phyloP scores from a whole-genome alignment of 1,140 invertebrate genomes.

The Papilio aristodemus region DNA sequence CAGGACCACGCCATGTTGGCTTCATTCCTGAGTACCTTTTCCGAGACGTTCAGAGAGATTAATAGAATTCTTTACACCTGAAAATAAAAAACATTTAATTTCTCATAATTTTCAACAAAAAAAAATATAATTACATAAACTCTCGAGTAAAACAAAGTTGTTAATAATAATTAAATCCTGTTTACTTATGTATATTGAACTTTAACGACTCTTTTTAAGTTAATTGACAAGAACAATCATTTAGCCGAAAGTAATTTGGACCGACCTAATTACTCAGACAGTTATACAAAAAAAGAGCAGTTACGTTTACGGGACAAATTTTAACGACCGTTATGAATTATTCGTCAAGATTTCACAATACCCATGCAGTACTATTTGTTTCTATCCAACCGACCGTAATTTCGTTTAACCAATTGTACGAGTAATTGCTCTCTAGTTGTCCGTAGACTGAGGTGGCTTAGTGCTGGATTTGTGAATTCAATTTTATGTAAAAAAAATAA shows the following conservation, averaged over 20 bases:
- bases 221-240: slow-evolving; percentile 14
- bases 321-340: slow-evolving; percentile 31
- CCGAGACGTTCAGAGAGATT: too few relatives aligned
- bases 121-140: not conserved
- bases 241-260: slow-evolving; percentile 22
- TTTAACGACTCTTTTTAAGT: slow-evolving; percentile 9
- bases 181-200: slow-evolving; percentile 8
- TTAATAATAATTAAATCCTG: not conserved
- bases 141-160: not conserved
- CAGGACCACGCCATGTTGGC: too few relatives aligned
- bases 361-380: slow-evolving; percentile 22
- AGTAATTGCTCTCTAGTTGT: slow-evolving; percentile 18
- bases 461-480: not conserved
- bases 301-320: slow-evolving; percentile 21
- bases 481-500: not conserved
- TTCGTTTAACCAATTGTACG: slow-evolving; percentile 22
- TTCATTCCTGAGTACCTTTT: too few relatives aligned
- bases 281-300: slow-evolving; percentile 19
- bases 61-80: too few relatives aligned
- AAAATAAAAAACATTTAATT: too few relatives aligned
- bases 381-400: slow-evolving; percentile 25
- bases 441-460: not conserved
- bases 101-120: not conserved
- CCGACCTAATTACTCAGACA: slow-evolving; percentile 18
- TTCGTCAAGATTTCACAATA: slow-evolving; percentile 24